Evolutionary conservation across 2,888 invertebrate species (phyloP).

Genomic region (Ditylenchus weischeri): DNA sequence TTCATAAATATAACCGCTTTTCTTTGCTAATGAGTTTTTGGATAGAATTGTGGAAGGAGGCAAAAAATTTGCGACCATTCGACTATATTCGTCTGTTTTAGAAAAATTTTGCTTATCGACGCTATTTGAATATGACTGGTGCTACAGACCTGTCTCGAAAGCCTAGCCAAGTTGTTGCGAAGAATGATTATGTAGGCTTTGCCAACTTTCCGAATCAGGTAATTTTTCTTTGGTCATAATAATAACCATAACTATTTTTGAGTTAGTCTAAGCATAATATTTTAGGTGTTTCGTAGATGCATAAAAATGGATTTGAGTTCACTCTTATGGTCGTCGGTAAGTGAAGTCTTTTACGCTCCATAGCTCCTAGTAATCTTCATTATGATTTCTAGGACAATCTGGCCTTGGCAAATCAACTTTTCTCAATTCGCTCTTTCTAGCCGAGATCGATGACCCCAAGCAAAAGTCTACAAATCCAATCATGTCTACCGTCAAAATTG

Average conservation of each 20-base stretch:
- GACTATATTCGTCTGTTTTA: no score
- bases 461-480: neutral
- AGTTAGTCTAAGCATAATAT: conserved; percentile 71
- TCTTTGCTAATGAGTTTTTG: no score
- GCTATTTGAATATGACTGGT: conserved; percentile 1
- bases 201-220: conserved; percentile 93
- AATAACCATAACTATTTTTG: neutral
- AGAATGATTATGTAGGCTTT: conserved; percentile 70
- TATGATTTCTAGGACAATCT: conserved; percentile 72
- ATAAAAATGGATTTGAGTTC: conserved; percentile 94
- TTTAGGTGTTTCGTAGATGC: conserved; percentile 76
- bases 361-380: no score
- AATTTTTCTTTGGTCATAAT: no score
- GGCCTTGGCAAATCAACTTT: conserved; percentile 96
- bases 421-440: conserved; percentile 96
- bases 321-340: conserved; percentile 89
- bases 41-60: no score
- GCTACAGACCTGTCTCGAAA: conserved; percentile 8
- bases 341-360: conserved; percentile 18
- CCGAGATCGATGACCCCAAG: conserved; percentile 79
- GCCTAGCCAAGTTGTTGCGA: conserved; percentile 7
- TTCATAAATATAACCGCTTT: no score
- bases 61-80: no score
- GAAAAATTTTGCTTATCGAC: no score
- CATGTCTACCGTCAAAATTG: conserved; percentile 65